These are phyloP conservation scores for Ischnus inquisitorius DNA, from an alignment of 2,888 invertebrate genomes.

Conservation along the genomic window DNA sequence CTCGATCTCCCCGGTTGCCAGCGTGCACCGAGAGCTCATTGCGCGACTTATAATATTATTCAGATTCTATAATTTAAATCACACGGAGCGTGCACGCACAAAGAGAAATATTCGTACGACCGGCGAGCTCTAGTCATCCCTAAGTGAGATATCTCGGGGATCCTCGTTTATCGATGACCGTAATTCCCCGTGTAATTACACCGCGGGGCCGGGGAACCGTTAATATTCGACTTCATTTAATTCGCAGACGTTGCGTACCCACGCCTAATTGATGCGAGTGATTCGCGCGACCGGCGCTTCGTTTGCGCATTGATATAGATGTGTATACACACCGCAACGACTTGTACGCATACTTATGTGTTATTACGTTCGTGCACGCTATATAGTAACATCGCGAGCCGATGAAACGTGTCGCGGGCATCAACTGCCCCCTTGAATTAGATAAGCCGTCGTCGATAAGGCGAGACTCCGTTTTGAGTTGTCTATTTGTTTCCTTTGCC, in stretches of 20 bases:
- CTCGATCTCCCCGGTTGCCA: slow-evolving; percentile 12
- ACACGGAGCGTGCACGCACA: slow-evolving; percentile 33
- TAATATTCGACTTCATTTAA: slow-evolving; percentile 65
- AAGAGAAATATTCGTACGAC: slow-evolving; percentile 20
- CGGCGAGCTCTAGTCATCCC: slow-evolving; percentile 43
- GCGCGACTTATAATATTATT: slow-evolving; percentile 60
- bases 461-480: slow-evolving; percentile 24
- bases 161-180: slow-evolving; percentile 64
- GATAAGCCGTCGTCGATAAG: slow-evolving; percentile 62
- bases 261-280: slow-evolving; percentile 67
- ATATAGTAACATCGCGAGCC: slow-evolving; percentile 37
- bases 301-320: slow-evolving; percentile 30
- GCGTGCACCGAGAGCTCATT: not conserved
- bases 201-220: slow-evolving; percentile 52
- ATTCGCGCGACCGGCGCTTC: slow-evolving; percentile 59
- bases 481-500: slow-evolving; percentile 35
- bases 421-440: slow-evolving; percentile 54
- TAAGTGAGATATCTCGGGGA: slow-evolving; percentile 66
- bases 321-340: not conserved
- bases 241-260: slow-evolving; percentile 50
- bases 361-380: slow-evolving; percentile 37
- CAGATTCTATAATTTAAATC: slow-evolving; percentile 62
- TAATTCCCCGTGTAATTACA: slow-evolving; percentile 67
- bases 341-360: not conserved
- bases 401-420: slow-evolving; percentile 62